Percentiles rank a stretch among this genome's conserved stretches.
Evolutionary conservation across 2,888 invertebrate species (phyloP).

Genomic region (Hirtodrosophila alboralis): DNA sequence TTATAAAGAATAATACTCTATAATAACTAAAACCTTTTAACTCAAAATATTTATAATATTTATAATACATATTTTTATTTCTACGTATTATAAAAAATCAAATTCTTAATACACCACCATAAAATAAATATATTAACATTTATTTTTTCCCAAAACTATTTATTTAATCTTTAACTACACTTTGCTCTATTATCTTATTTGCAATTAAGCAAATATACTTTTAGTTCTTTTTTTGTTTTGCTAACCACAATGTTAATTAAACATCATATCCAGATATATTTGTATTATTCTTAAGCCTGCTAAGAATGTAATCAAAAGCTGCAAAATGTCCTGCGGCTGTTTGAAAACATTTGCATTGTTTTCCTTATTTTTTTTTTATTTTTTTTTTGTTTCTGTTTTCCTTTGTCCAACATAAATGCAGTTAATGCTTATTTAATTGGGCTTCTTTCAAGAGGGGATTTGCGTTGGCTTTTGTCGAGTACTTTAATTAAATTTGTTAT

Average conservation of each 20-base stretch:
- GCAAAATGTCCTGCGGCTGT: constrained; percentile 27
- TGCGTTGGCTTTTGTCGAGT: constrained; percentile 15
- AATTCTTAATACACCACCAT: no score
- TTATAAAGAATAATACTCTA: no score
- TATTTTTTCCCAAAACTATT: no score
- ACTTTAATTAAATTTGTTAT: constrained; percentile 42
- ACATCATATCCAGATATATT: constrained; percentile 19
- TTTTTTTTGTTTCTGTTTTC: constrained; percentile 13
- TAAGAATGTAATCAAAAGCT: constrained; percentile 33
- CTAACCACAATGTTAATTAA: constrained; percentile 34
- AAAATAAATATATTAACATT: no score
- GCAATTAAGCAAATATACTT: no score
- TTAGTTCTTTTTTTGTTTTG: not conserved
- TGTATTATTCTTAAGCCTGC: constrained; percentile 15
- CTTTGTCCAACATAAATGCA: constrained; percentile 5
- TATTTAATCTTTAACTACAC: no score
- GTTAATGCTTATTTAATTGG: constrained; percentile 70
- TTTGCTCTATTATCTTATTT: no score
- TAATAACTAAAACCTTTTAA: no score
- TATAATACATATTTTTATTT: no score
- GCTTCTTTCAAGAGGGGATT: constrained; percentile 47
- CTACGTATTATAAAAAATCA: no score
- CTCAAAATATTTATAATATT: no score
- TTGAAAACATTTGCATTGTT: constrained; percentile 36
- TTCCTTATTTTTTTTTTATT: constrained; percentile 5